Evolutionary conservation across 2,797 vertebrate genomes (phyloP).

Genomic region (Poeciliopsis paucimaculata): DNA sequence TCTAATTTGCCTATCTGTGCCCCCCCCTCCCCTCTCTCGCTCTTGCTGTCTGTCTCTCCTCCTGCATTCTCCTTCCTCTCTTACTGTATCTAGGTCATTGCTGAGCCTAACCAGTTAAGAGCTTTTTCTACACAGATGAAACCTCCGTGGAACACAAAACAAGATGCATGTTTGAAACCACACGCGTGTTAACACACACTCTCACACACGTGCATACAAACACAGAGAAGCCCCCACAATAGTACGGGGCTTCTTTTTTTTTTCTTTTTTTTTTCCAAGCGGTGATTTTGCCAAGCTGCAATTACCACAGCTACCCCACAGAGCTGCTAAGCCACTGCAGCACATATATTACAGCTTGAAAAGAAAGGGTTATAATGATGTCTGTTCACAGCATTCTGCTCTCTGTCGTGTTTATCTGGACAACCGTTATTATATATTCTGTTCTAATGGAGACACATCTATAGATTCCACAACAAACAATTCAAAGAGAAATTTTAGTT

Average conservation of each 20-base stretch:
- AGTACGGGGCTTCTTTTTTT: background rate
- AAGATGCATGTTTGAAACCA: constrained; percentile 23
- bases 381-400: background rate
- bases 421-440: too few relatives aligned
- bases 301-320: constrained; percentile 6
- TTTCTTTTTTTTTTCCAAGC: background rate
- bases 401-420: constrained; percentile 2
- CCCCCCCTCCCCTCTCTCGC: background rate
- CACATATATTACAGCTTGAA: constrained; percentile 1
- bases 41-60: background rate
- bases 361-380: background rate
- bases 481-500: background rate
- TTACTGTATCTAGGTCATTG: constrained; percentile 63
- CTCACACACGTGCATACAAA: background rate
- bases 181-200: background rate
- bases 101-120: constrained; percentile 51
- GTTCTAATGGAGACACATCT: background rate
- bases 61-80: constrained; percentile 8
- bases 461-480: background rate
- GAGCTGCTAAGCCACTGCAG: background rate
- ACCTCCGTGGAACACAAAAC: constrained; percentile 42
- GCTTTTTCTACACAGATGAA: constrained; percentile 39
- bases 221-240: background rate
- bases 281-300: constrained; percentile 6
- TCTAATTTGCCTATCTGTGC: constrained; percentile 9